Evolutionary conservation across 2,797 vertebrate genomes (phyloP), one percentile per base, ranked within the genome.

Genomic region (Numenius phaeopus): DNA sequence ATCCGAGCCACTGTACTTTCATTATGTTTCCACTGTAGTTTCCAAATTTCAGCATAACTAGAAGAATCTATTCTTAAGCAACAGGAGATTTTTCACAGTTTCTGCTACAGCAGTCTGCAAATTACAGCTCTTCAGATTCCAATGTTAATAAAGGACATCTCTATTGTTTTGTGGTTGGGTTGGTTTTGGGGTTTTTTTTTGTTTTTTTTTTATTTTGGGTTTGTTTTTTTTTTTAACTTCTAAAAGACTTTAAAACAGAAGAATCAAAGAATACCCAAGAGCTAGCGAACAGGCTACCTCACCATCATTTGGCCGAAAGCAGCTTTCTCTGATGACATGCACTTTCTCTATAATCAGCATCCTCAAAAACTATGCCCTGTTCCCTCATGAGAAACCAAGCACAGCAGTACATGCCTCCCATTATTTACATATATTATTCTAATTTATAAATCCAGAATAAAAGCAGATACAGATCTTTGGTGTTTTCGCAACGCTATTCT

Each of bases 1-100:
- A 61, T 16, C 23, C 1, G 2, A 87, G 32, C 7, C 1, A 1
- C 6, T 27, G 65, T 2, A 46, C 18, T 9, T 19, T 62, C 8
- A 0, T 16, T 29, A 34, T 3, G 8, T 37, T 90, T 69, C 9
- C 5, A 16, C 19, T 7, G 9, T 6, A 69, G 30, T 66, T 66
- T 47, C 37, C 50, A 47, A 57, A 76, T 76, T 83, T 65, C 54
- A 79, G 20, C 14, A 59, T 30, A 37, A 57, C 34, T 67, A 26
- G 18, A 58, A 83, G 39, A 37, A 58, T 16, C 30, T n/a, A 1
- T 21, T 58, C 7, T 14, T 44, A 62, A 65, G 23, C 62, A 75
- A 11, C 27, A 54, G 40, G 15, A 55, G 6, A 24, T 61, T 29
- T 76, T 75, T 64, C 46, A 50, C 27, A 14, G 16, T 58, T 93